phyloP scores from a whole-genome alignment of 2,888 invertebrate genomes.

The Rhorus exstirpatorius region DNA sequence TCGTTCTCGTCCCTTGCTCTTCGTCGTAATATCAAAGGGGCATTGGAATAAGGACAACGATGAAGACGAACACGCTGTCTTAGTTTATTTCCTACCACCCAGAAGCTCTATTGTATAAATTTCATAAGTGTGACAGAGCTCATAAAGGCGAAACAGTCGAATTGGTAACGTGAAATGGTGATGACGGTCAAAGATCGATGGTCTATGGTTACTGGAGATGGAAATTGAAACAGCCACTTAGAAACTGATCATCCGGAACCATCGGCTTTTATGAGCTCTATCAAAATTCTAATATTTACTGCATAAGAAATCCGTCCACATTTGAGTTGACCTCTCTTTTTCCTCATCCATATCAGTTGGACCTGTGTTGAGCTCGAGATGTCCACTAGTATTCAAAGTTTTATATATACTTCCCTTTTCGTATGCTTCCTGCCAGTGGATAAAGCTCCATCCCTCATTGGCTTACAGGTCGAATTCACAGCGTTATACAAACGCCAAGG shows the following conservation, averaged over 20 bases:
- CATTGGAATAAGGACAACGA: background rate
- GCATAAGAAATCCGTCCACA: background rate
- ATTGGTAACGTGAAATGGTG: no score
- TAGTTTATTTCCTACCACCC: constrained; percentile 44
- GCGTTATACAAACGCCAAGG: background rate
- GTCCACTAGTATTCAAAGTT: background rate
- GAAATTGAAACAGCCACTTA: no score
- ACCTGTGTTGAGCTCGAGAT: background rate
- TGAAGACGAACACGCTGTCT: constrained; percentile 11
- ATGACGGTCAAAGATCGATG: no score
- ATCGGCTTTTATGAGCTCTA: background rate
- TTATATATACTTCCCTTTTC: background rate
- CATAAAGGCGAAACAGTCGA: background rate
- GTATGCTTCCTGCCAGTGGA: background rate
- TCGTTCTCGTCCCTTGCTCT: constrained; percentile 53
- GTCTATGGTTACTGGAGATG: no score
- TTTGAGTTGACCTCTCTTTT: background rate
- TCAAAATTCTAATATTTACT: background rate
- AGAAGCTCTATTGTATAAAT: no score
- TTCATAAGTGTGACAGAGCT: no score
- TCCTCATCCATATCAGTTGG: background rate
- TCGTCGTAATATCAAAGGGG: constrained; percentile 47
- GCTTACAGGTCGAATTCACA: background rate
- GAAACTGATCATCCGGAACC: no score
- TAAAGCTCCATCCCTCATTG: background rate